Evolutionary conservation across 2,113 vertebrate species (phyloP), one percentile per base, ranked within the genome.

Genomic region (Rhombomys opimus): DNA sequence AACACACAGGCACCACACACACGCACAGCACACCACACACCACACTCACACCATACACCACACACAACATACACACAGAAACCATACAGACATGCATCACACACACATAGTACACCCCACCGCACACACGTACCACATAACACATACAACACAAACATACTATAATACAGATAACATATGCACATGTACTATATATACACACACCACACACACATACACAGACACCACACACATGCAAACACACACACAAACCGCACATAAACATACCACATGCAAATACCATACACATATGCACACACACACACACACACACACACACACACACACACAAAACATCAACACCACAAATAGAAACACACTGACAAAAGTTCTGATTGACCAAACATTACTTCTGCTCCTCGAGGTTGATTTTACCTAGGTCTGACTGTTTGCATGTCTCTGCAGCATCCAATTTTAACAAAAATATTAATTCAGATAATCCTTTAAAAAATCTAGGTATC

Each of bases 261-360:
- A 38, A 27, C 73, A 75, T 4, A 25, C n/a, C 38, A 73, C 14
- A 59, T 4, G n/a, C 13, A 82, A 11, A 38, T 1, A 57, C 1
- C 54, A n/a, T 5, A n/a, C 4, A 13, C 5, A 81, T 32, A 20
- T 9, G 23, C 5, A n/a, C 52, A 23, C 7, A 78, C 23, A 65
- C 15, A 65, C 0, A 65, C 17, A 18, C 54, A n/a, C 2, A n/a
- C 4, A 13, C 5, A 81, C 18, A 20, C 4, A 13, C 5, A n/a
- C 52, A 23, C 7, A 78, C 23, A 65, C 15, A 65, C 0, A 65
- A 1, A 65, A 1, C 7, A 38, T 18, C 35, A n/a, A 20, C 7
- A 38, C 35, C 7, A n/a, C 70, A 77, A 11, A 50, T 13, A 77
- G 25, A 76, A 1, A 76, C 73, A 77, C 12, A 50, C 7, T 68